phyloP scores from a whole-genome alignment of 2,888 invertebrate genomes.

The Thera obeliscata region DNA sequence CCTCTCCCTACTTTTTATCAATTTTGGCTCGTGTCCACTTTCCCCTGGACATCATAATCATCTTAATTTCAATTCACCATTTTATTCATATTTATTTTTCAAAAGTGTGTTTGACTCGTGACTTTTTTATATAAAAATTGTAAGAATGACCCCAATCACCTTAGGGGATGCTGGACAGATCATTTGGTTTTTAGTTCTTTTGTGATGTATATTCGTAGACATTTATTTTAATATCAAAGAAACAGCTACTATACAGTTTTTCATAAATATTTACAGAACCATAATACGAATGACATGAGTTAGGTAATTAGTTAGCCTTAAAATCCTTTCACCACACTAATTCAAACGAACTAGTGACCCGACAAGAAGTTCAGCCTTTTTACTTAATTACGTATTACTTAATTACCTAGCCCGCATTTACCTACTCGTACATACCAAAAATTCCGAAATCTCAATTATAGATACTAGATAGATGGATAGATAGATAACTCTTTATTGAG shows the following conservation, averaged over 20 bases:
- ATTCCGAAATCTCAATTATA: too few species aligned
- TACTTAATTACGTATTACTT: too few species aligned
- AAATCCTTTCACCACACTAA: too few species aligned
- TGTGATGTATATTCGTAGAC: constrained; percentile 41
- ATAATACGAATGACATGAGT: not conserved
- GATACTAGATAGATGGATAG: too few species aligned
- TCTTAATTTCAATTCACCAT: constrained; percentile 37
- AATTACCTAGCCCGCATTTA: too few species aligned
- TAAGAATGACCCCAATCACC: constrained; percentile 52
- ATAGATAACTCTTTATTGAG: too few species aligned
- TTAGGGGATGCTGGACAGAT: constrained; percentile 50
- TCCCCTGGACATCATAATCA: constrained; percentile 37
- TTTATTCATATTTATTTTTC: constrained; percentile 35
- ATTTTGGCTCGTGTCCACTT: constrained; percentile 42
- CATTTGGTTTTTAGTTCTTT: constrained; percentile 47
- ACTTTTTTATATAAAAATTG: constrained; percentile 50
- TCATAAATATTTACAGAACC: too few species aligned
- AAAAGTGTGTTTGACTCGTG: constrained; percentile 55
- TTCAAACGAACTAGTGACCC: too few species aligned
- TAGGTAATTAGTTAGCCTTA: too few species aligned
- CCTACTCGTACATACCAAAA: too few species aligned
- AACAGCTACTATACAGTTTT: too few species aligned
- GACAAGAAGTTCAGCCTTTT: too few species aligned
- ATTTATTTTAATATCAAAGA: not conserved
- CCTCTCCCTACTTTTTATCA: constrained; percentile 38